Evolutionary conservation across 2,888 invertebrate species (phyloP).

Genomic region (Scelioninae gen. 1): DNA sequence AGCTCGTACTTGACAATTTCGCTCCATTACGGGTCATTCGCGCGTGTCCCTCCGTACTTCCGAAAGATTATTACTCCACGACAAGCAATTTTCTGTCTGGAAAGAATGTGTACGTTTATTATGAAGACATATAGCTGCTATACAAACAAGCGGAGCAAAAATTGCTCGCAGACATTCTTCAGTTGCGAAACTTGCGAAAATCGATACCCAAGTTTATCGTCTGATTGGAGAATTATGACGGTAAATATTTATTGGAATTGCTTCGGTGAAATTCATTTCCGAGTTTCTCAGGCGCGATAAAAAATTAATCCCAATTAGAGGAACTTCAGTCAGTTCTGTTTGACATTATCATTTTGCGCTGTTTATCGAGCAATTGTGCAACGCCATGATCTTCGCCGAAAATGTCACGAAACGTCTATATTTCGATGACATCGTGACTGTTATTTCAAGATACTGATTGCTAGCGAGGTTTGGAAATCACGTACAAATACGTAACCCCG

Average conservation of each 20-base stretch:
- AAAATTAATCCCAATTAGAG: constrained; percentile 21
- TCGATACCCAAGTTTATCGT: constrained; percentile 22
- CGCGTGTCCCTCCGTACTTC: constrained; percentile 18
- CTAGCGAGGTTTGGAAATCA: not conserved
- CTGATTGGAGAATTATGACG: constrained; percentile 17
- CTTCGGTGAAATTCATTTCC: constrained; percentile 18
- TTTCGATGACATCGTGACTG: not conserved
- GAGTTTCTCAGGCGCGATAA: not conserved
- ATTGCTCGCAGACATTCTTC: constrained; percentile 6
- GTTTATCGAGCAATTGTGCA: constrained; percentile 14
- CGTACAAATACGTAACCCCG: not conserved
- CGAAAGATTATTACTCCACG: constrained; percentile 39
- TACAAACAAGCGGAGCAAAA: constrained; percentile 12
- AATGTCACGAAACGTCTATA: not conserved
- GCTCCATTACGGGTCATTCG: constrained; percentile 41
- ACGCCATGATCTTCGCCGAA: not conserved
- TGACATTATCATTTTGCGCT: constrained; percentile 12
- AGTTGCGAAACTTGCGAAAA: constrained; percentile 11
- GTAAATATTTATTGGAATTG: constrained; percentile 28
- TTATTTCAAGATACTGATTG: not conserved
- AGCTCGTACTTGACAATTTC: no score
- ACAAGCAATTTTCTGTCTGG: constrained; percentile 34
- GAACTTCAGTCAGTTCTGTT: not conserved
- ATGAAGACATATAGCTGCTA: constrained; percentile 11
- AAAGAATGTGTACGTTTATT: constrained; percentile 42